phyloP scores from a whole-genome alignment of 2,113 vertebrate genomes.

The Silurus meridionalis region DNA sequence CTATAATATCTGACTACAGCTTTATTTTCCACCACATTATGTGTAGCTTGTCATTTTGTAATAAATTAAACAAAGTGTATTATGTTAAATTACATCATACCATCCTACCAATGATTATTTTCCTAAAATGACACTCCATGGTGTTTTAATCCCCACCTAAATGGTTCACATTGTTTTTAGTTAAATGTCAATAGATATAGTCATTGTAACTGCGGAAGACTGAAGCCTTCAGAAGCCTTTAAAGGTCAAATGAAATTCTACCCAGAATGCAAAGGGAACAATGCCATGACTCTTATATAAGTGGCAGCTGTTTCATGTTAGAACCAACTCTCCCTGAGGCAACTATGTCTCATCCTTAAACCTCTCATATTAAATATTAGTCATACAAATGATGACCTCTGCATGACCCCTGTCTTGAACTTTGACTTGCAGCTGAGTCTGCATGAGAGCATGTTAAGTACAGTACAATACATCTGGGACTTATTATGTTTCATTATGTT shows the following conservation, averaged over 20 bases:
- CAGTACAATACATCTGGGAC: conserved; percentile 10
- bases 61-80: not conserved
- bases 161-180: not conserved
- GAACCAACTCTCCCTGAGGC: conserved; percentile 25
- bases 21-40: not conserved
- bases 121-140: not conserved
- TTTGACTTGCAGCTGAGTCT: conserved; percentile 22
- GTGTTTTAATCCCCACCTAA: not conserved
- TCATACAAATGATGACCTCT: conserved; percentile 33
- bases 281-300: not conserved
- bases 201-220: not conserved
- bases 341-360: conserved; percentile 33
- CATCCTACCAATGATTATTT: not conserved
- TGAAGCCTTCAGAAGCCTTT: conserved; percentile 60
- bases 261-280: conserved; percentile 48
- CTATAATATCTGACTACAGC: not conserved
- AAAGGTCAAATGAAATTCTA: conserved; percentile 71
- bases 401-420: conserved; percentile 28
- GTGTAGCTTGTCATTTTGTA: not conserved
- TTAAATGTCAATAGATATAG: not conserved
- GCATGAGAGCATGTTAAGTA: not conserved
- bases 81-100: not conserved
- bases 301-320: conserved; percentile 49
- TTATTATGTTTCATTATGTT: not conserved
- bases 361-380: conserved; percentile 34